These are phyloP conservation scores for Jaculus jaculus DNA, from an alignment of 2,113 vertebrate species.

Conservation along the genomic window DNA sequence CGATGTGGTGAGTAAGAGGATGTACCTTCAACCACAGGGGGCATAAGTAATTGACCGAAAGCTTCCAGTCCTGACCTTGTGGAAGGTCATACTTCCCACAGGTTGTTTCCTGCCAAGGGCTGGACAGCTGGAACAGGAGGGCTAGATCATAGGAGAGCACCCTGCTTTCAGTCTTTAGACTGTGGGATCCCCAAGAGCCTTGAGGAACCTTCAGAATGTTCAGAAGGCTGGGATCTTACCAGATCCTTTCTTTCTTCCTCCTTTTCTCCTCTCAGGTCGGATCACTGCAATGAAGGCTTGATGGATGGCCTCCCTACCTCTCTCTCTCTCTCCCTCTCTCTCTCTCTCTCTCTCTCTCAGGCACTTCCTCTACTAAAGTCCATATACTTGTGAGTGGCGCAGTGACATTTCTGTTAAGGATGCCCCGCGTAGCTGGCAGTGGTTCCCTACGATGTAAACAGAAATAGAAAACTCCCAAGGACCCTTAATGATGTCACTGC, in stretches of 20 bases:
- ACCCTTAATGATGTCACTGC: too few relatives aligned
- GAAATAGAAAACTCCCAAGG: neutral
- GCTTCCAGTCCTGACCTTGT: neutral
- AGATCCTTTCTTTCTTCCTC: neutral
- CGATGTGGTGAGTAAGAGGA: neutral
- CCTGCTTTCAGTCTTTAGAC: neutral
- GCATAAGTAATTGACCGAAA: rapidly evolving
- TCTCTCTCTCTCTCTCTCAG: too few relatives aligned
- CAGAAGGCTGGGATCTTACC: neutral
- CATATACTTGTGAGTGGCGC: neutral
- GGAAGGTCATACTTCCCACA: neutral
- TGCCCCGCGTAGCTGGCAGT: too few relatives aligned
- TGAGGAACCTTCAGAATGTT: neutral
- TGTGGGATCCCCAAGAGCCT: neutral
- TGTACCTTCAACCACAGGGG: neutral
- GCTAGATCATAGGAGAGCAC: rapidly evolving
- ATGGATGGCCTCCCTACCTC: neutral
- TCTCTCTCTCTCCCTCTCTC: too few relatives aligned
- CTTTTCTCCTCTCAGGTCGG: neutral
- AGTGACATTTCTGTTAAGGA: neutral
- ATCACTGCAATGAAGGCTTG: neutral
- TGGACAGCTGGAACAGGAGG: neutral
- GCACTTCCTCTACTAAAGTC: neutral
- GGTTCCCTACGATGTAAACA: neutral
- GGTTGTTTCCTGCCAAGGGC: neutral